phyloP scores from a whole-genome alignment of 2,888 invertebrate genomes.

The Ypsolopha sequella region DNA sequence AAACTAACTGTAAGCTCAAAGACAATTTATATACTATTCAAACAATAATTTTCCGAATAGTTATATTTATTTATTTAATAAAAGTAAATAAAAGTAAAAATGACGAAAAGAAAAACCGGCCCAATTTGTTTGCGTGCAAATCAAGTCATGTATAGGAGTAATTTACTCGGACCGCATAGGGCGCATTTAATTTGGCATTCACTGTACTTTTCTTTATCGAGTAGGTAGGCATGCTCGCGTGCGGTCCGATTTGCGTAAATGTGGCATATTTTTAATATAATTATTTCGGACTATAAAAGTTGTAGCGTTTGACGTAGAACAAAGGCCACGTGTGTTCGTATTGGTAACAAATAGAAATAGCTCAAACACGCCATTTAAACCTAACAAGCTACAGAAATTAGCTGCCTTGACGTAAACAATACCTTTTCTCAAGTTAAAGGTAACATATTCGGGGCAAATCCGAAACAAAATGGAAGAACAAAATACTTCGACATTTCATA shows the following conservation, averaged over 20 bases:
- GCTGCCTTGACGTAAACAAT: not conserved
- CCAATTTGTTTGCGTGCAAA: not conserved
- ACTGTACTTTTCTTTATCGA: not conserved
- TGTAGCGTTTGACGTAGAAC: slow-evolving; percentile 1
- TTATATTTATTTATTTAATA: too few species aligned
- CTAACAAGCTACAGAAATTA: not conserved
- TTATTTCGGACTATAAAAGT: not conserved
- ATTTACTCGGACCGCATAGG: not conserved
- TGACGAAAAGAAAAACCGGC: not conserved
- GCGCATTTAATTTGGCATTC: not conserved
- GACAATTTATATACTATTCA: too few species aligned
- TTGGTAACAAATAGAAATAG: not conserved
- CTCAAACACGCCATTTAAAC: not conserved
- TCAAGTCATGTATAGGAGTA: not conserved
- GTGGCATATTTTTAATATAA: not conserved
- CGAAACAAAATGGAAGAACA: not conserved
- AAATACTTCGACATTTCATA: slow-evolving; percentile 2
- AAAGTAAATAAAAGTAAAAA: too few species aligned
- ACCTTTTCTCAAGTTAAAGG: not conserved
- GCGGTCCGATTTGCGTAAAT: not conserved
- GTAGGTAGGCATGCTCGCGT: slow-evolving; percentile 1
- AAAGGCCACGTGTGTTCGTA: not conserved
- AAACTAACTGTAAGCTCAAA: too few species aligned
- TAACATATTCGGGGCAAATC: not conserved
- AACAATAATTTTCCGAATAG: too few species aligned